These are phyloP conservation scores for Trematocara zebra DNA, from an alignment of 2,113 vertebrate genomes.

Conservation along the genomic window DNA sequence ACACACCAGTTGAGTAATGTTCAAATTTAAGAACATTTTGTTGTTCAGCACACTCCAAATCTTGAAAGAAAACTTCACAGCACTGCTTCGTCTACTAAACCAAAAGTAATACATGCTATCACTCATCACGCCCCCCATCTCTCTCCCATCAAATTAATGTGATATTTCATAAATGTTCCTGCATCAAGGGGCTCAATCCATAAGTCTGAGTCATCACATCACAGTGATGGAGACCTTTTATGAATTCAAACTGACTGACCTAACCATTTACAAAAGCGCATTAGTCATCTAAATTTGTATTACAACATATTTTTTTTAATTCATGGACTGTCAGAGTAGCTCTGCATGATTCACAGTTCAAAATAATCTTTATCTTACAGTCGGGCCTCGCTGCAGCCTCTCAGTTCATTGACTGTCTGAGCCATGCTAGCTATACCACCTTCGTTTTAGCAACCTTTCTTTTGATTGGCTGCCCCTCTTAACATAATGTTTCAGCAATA, in stretches of 20 bases:
- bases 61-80: neutral
- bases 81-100: neutral
- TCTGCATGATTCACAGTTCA: neutral
- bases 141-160: neutral
- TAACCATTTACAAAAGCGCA: neutral
- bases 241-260: neutral
- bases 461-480: neutral
- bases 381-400: neutral
- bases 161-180: neutral
- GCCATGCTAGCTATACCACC: neutral
- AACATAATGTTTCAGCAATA: neutral
- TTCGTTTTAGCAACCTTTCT: neutral
- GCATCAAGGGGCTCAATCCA: neutral
- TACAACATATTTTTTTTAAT: fast-evolving
- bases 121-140: neutral
- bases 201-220: neutral
- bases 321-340: neutral
- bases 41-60: neutral
- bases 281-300: neutral
- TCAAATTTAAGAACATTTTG: neutral
- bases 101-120: neutral
- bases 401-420: neutral
- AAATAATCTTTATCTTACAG: neutral
- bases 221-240: neutral
- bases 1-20: neutral